These are phyloP conservation scores for Lepidurus arcticus DNA, from an alignment of 1,140 invertebrate species.

Conservation along the genomic window DNA sequence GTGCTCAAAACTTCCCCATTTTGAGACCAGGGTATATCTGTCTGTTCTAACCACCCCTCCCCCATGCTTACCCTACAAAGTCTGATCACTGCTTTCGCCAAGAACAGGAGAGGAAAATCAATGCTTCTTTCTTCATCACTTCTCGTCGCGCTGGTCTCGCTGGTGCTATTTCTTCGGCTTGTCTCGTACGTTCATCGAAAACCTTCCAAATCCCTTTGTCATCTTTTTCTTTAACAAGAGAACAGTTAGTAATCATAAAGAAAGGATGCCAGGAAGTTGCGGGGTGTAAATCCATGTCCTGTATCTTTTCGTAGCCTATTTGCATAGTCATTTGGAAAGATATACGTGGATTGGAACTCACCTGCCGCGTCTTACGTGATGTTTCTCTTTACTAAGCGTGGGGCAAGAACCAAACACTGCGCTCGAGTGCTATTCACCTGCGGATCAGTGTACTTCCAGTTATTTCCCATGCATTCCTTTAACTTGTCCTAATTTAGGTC, in stretches of 20 bases:
- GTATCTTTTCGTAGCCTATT: no score
- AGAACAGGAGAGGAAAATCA: slow-evolving; percentile 8
- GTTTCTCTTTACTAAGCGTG: no score
- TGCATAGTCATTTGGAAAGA: no score
- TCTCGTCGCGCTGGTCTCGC: background rate
- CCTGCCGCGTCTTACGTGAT: no score
- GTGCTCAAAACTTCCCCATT: background rate
- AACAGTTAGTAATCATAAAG: no score
- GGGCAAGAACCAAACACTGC: background rate
- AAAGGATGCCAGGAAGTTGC: no score
- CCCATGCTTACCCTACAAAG: background rate
- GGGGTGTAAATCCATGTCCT: no score
- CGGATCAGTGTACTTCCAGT: slow-evolving; percentile 2
- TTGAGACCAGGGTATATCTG: background rate
- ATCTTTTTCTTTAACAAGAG: no score
- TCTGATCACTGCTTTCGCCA: background rate
- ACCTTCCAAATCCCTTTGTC: background rate
- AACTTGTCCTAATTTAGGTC: slow-evolving; percentile 13
- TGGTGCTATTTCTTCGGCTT: background rate
- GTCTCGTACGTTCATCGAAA: background rate
- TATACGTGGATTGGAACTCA: no score
- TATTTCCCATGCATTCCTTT: background rate
- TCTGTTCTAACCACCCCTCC: background rate
- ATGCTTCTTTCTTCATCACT: slow-evolving; percentile 6
- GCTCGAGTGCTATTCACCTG: background rate